Percentiles rank a stretch among this genome's conserved stretches.
Conservation (phyloP, 1,140 invertebrate species). For the Atta colombica region DNA sequence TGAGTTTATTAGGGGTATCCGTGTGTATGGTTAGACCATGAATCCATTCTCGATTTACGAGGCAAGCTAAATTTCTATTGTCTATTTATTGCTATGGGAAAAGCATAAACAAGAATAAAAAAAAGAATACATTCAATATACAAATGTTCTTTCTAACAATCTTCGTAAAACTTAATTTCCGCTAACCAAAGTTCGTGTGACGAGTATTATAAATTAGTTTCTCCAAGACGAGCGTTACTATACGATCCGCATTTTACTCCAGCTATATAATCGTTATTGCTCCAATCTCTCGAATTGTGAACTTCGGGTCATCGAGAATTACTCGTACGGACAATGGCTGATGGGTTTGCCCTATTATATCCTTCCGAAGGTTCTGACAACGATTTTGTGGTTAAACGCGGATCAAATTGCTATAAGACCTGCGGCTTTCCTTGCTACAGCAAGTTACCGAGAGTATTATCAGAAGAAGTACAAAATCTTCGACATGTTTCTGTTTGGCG, state of each 20-base stretch:
- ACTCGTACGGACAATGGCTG: constrained; percentile 69
- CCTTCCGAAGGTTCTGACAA: constrained; percentile 73
- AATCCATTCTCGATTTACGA: constrained; percentile 11
- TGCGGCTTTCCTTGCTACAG: constrained; percentile 71
- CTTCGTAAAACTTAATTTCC: neutral
- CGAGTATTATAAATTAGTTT: constrained; percentile 27
- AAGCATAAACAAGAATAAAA: neutral
- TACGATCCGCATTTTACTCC: constrained; percentile 34
- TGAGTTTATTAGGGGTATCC: constrained; percentile 80
- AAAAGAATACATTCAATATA: neutral
- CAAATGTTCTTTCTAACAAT: neutral
- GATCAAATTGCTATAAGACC: constrained; percentile 81
- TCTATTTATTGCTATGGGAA: constrained; percentile 10
- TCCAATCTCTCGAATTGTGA: constrained; percentile 66
- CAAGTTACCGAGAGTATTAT: constrained; percentile 16
- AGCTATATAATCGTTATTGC: constrained; percentile 58
- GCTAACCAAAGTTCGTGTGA: neutral
- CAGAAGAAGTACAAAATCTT: constrained; percentile 32
- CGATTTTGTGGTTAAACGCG: constrained; percentile 82
- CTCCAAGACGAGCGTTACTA: constrained; percentile 9
- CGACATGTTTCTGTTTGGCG: constrained; percentile 32
- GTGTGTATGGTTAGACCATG: neutral
- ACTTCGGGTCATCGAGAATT: constrained; percentile 59
- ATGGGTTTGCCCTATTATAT: constrained; percentile 67
- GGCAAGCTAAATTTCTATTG: constrained; percentile 15